Conservation (phyloP, 1,140 invertebrate genomes). For the Trachelipus rathkii region DNA sequence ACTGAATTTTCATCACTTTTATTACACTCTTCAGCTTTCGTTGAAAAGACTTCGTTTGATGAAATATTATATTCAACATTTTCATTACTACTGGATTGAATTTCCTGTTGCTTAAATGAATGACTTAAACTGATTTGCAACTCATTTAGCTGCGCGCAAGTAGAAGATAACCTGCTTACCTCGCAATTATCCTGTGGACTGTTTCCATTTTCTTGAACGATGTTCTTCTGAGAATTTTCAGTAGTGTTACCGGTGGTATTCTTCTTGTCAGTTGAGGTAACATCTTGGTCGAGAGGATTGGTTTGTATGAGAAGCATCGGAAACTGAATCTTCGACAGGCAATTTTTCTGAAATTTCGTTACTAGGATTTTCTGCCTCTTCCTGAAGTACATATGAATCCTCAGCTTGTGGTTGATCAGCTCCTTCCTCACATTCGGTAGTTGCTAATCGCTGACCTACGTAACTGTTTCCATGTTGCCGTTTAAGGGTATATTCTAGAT, state of each 20-base stretch:
- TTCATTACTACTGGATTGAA: not conserved
- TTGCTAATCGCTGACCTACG: slow-evolving; percentile 71
- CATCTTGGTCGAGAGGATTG: too few species aligned
- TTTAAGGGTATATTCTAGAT: slow-evolving; percentile 72
- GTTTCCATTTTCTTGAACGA: slow-evolving; percentile 4
- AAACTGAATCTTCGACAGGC: too few species aligned
- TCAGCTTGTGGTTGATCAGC: slow-evolving; percentile 45
- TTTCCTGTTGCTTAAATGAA: not conserved
- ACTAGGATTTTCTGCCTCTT: slow-evolving; percentile 25
- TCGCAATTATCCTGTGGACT: not conserved
- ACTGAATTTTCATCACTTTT: not conserved
- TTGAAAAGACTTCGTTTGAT: not conserved
- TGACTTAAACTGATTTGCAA: not conserved
- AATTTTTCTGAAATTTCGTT: slow-evolving; percentile 26
- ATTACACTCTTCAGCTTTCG: not conserved
- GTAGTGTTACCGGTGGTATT: slow-evolving; percentile 21
- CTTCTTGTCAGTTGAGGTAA: not conserved
- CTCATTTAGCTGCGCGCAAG: not conserved
- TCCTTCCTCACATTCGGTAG: slow-evolving; percentile 53
- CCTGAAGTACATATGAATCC: slow-evolving; percentile 20
- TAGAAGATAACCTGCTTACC: slow-evolving; percentile 3
- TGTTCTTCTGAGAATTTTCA: slow-evolving; percentile 30
- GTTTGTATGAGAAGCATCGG: too few species aligned
- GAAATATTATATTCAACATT: not conserved
- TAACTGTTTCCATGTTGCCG: slow-evolving; percentile 70